phyloP scores from a whole-genome alignment of 2,888 invertebrate genomes.

The Scaptomyza parva region DNA sequence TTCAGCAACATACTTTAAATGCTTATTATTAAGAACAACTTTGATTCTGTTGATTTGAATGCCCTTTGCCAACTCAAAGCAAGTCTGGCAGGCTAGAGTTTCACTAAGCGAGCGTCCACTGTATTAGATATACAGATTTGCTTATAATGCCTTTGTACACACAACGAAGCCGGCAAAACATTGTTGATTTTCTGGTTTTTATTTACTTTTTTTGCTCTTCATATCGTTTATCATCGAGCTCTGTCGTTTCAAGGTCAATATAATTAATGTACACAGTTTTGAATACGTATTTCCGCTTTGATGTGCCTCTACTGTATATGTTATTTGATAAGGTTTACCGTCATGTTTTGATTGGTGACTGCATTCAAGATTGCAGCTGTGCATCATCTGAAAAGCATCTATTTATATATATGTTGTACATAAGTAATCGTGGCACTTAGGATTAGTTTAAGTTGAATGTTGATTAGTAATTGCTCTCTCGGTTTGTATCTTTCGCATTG shows the following conservation, averaged over 20 bases:
- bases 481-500: neutral
- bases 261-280: conserved; percentile 52
- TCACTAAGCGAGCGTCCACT: neutral
- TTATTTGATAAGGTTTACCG: conserved; percentile 49
- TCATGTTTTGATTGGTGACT: conserved; percentile 19
- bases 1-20: too few species aligned
- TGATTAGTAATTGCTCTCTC: conserved; percentile 6
- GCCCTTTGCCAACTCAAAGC: neutral
- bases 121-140: neutral
- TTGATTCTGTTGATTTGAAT: too few species aligned
- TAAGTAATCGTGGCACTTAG: conserved; percentile 76
- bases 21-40: neutral
- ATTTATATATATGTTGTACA: conserved; percentile 13
- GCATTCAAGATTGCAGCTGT: conserved; percentile 33
- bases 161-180: conserved; percentile 31
- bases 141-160: conserved; percentile 26
- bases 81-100: neutral
- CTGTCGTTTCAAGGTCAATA: conserved; percentile 59
- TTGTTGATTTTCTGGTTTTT: conserved; percentile 52
- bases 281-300: conserved; percentile 59
- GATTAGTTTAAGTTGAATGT: conserved; percentile 46
- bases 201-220: conserved; percentile 5
- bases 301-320: conserved; percentile 30
- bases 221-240: conserved; percentile 25
- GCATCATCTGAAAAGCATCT: conserved; percentile 24